phyloP scores from a whole-genome alignment of 2,888 invertebrate species.

The Aleiodes testaceus region DNA sequence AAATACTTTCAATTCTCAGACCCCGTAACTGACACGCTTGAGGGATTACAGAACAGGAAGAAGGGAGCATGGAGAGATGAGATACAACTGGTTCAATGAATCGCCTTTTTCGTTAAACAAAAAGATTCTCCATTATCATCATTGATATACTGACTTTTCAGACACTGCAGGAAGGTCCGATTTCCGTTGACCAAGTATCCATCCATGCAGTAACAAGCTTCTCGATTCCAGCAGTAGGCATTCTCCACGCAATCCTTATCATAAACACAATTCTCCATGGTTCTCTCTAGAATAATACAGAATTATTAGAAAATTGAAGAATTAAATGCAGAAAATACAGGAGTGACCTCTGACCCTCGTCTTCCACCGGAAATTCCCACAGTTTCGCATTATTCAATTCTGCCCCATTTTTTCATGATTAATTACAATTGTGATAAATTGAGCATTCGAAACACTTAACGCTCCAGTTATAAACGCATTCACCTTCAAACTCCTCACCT shows the following conservation, averaged over 20 bases:
- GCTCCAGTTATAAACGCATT: too few species aligned
- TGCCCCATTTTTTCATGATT: too few species aligned
- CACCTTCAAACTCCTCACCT: too few species aligned
- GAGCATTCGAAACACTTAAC: too few species aligned
- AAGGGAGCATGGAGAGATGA: neutral
- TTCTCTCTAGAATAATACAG: slow-evolving; percentile 56
- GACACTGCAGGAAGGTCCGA: slow-evolving; percentile 69
- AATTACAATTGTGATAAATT: too few species aligned
- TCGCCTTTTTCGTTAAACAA: neutral
- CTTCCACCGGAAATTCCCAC: too few species aligned
- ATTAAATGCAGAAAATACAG: too few species aligned
- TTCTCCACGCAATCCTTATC: slow-evolving; percentile 63
- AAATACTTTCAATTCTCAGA: slow-evolving; percentile 1
- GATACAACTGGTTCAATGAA: slow-evolving; percentile 3
- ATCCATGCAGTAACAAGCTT: slow-evolving; percentile 71
- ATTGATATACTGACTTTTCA: slow-evolving; percentile 64
- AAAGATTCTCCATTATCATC: neutral
- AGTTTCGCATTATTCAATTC: too few species aligned
- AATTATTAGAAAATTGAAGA: too few species aligned
- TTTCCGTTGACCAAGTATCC: slow-evolving; percentile 69
- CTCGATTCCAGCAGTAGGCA: slow-evolving; percentile 62
- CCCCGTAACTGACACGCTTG: slow-evolving; percentile 12
- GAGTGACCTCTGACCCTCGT: too few species aligned
- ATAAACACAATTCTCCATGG: slow-evolving; percentile 56
- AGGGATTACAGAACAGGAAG: neutral